Evolutionary conservation across 2,888 invertebrate species (phyloP), one percentile per base, ranked within the genome.

Genomic region (Ganaspis brasiliensis): DNA sequence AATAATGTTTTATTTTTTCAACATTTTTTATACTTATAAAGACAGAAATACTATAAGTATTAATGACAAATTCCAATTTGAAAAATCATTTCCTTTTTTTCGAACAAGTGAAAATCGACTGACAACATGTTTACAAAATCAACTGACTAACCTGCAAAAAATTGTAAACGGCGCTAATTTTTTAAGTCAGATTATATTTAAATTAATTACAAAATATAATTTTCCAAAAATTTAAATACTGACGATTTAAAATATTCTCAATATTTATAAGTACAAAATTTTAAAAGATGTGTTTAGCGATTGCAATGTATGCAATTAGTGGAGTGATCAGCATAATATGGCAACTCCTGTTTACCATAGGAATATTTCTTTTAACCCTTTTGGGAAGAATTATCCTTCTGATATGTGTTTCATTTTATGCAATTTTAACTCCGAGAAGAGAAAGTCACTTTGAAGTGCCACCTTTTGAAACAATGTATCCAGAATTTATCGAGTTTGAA

Each of bases 401-500:
- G 45, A 57, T 81, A 6, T 85, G 86, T 56, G 84, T 84, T 2
- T 63, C 82, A 8, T 77, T 84, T 52, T 84, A 87, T 45, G 79
- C 82, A 3, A 77, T 84, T 8, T 73, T 82, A 8, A 79, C 75
- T 16, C 78, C 80, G 8, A 67, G 73, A 61, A 73, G 37, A 52
- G 16, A 9, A 26, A 21, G 19, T 16, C 59, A 77, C n/a, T n/a
- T 31, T 10, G 72, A 74, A 57, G 21, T 59, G 19, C 73, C 61
- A 1, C 81, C 85, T 0, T 84, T 86, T 45, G 82, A 82, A 21
- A 86, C 87, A 0, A 87, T 87, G 87, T 86, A 88, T 61, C 87
- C 87, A 6, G 88, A 88, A 55, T 76, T 72, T 26, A 82, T 83
- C 63, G 82, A 86, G 67, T 86, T 86, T 37, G 88, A 87, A 19